Evolutionary conservation across 1,140 invertebrate genomes (phyloP).

Genomic region (Aphidius ervi): DNA sequence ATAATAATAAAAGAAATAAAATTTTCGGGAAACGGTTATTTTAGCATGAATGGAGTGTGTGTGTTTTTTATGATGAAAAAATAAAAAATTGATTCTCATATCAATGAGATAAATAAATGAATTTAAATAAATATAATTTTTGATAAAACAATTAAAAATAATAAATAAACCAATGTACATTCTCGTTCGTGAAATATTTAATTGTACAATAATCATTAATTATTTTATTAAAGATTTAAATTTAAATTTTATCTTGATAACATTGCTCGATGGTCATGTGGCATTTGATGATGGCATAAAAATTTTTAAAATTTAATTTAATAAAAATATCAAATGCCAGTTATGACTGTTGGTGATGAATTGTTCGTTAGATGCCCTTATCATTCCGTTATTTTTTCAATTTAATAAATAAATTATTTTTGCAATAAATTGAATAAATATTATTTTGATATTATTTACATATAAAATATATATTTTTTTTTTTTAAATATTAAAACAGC

Average conservation of each 20-base stretch:
- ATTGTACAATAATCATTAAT: constrained; percentile 47
- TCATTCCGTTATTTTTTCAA: constrained; percentile 36
- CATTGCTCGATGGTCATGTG: constrained; percentile 48
- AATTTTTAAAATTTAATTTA: constrained; percentile 20
- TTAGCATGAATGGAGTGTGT: constrained; percentile 16
- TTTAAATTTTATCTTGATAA: constrained; percentile 34
- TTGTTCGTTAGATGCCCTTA: constrained; percentile 41
- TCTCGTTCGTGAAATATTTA: constrained; percentile 29
- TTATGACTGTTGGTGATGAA: constrained; percentile 48
- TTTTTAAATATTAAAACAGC: neutral
- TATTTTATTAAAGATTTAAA: constrained; percentile 22
- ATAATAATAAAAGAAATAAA: too few species aligned
- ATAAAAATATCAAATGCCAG: constrained; percentile 40
- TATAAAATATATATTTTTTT: too few species aligned
- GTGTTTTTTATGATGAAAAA: constrained; percentile 14
- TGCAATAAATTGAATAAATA: too few species aligned
- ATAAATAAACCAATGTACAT: constrained; percentile 26
- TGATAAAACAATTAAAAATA: constrained; percentile 20
- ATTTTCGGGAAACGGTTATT: constrained; percentile 4
- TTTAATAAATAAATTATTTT: too few species aligned
- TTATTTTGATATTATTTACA: too few species aligned
- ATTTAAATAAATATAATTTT: constrained; percentile 1
- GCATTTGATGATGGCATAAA: constrained; percentile 30
- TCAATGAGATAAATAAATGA: too few species aligned
- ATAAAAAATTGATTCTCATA: constrained; percentile 13